Evolutionary conservation across 2,888 invertebrate species (phyloP).

Genomic region (Sipha maydis): DNA sequence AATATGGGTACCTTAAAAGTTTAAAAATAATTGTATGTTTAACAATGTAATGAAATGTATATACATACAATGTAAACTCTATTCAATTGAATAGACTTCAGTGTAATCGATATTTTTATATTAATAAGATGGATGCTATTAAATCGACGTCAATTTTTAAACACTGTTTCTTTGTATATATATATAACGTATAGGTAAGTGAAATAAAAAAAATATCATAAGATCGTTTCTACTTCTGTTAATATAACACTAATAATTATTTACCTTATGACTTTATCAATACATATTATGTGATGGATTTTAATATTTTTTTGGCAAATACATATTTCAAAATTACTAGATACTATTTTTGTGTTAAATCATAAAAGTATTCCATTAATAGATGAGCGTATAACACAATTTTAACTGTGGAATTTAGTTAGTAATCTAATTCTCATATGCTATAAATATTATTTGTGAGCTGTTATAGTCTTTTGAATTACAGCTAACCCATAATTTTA

Average conservation of each 20-base stretch:
- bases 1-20: not conserved
- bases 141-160: not conserved
- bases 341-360: not conserved
- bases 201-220: too few relatives aligned
- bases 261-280: too few relatives aligned
- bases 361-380: not conserved
- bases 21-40: not conserved
- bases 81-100: not conserved
- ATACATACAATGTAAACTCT: not conserved
- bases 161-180: too few relatives aligned
- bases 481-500: conserved; percentile 37
- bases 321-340: not conserved
- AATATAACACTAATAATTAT: too few relatives aligned
- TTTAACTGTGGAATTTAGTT: conserved; percentile 1
- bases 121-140: not conserved
- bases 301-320: not conserved
- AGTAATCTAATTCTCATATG: conserved; percentile 16
- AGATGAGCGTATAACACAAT: not conserved
- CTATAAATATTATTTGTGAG: conserved; percentile 33
- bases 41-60: not conserved
- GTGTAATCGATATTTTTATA: not conserved
- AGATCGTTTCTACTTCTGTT: too few relatives aligned
- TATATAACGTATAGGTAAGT: too few relatives aligned
- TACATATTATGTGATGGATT: not conserved
- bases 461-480: conserved; percentile 36